Base-by-base conservation (phyloP, 2,113 vertebrate genomes). In the Gadus chalcogrammus region DNA sequence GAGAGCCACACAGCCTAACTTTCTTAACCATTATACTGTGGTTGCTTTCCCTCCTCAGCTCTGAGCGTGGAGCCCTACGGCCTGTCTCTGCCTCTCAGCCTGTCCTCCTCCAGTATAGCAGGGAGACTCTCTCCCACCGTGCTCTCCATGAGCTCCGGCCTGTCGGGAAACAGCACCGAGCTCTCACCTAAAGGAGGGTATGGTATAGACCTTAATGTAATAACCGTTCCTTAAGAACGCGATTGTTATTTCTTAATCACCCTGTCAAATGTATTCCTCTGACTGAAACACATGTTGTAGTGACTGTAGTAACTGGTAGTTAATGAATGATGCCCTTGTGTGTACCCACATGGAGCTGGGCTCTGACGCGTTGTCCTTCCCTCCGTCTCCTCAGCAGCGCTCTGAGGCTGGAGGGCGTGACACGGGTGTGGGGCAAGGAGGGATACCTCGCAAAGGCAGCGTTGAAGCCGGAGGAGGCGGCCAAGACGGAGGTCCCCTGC, bases 31-130 rank as follows among this genome's bases (percentile, higher is more conserved):
- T 72, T 48, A 24, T 69, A 31, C 67, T 65, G 67, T 27, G 68
- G 9, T 86, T 66, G 3, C 84, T 74, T 69, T 38, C 8, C 42
- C 11, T 2, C 86, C 82, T 66, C 89, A 99, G 97, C 90, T 60
- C 84, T 98, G 87, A 97, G 92, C 88, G 93, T 97, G 88, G 95
- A 98, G 87, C 97, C 96, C 1, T 98, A 98, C 15, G 89, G 92
- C 72, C 90, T 96, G 61, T 95, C 94, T 4, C 92, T 98, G 88
- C 91, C 93, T 56, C 88, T 93, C 64, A 93, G 91, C 61, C 85
- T 94, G 77, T 92, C 94, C 2, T 91, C 93, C 22, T 93, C 92
- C 65, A 93, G 91, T 64, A 70, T 95, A 61, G 76, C 92, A 0
- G 95, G 95, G 86, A 92, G 96, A 38, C 95, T 96, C 79, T 99